These are phyloP conservation scores for Porites lobata DNA, from an alignment of 92 coral and sea anemone species.

Conservation along the genomic window DNA sequence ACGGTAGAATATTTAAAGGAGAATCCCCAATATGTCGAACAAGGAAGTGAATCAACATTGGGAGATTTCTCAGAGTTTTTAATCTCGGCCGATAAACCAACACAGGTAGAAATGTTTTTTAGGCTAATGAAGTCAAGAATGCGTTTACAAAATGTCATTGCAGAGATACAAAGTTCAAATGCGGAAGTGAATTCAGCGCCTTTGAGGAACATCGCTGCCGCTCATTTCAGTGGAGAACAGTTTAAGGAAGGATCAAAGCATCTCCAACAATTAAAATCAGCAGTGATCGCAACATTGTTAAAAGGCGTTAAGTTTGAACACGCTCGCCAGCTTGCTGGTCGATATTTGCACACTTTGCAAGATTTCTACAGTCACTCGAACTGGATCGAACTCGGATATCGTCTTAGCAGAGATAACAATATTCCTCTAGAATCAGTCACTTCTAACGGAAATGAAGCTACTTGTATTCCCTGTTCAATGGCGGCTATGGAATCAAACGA, in stretches of 20 bases:
- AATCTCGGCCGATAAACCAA: constrained; percentile 20
- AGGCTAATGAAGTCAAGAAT: neutral
- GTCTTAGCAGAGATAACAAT: constrained; percentile 7
- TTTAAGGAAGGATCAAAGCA: constrained; percentile 53
- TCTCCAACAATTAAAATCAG: constrained; percentile 49
- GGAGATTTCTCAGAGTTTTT: constrained; percentile 5
- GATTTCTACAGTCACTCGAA: constrained; percentile 85
- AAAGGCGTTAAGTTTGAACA: constrained; percentile 57
- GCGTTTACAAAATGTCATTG: constrained; percentile 52
- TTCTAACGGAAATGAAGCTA: constrained; percentile 57
- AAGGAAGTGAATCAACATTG: neutral
- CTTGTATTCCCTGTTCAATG: constrained; percentile 55
- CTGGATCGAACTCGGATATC: constrained; percentile 72
- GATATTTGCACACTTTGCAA: constrained; percentile 77
- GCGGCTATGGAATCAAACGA: neutral
- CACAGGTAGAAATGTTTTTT: neutral
- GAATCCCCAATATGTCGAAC: constrained; percentile 29
- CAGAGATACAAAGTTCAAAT: constrained; percentile 64
- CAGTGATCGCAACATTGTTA: constrained; percentile 44
- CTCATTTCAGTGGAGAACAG: constrained; percentile 74
- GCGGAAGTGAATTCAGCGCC: constrained; percentile 53
- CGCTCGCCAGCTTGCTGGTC: constrained; percentile 68
- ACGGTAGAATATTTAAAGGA: constrained; percentile 19
- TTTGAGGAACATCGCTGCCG: constrained; percentile 36
- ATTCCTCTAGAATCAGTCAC: constrained; percentile 4